phyloP scores from a whole-genome alignment of 2,888 invertebrate species.

The Hydriomena furcata region DNA sequence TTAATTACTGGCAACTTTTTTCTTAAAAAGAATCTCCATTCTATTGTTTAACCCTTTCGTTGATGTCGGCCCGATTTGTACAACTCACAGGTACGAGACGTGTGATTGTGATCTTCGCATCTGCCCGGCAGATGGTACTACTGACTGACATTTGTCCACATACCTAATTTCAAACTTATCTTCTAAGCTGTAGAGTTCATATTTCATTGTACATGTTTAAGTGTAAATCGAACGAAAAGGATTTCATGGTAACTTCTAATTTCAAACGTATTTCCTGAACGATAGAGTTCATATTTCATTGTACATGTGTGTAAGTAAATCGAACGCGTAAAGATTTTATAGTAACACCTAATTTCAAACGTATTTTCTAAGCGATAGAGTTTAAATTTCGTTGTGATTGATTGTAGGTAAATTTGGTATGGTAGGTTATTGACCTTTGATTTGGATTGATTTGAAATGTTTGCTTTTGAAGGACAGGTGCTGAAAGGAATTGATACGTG shows the following conservation, averaged over 20 bases:
- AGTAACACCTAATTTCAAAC: slow-evolving; percentile 1
- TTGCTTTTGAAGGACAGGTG: slow-evolving; percentile 51
- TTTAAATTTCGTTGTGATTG: not conserved
- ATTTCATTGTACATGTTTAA: not conserved
- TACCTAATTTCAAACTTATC: not conserved
- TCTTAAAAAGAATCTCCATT: slow-evolving; percentile 24
- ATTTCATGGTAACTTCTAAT: too few relatives aligned
- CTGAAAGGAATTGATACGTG: slow-evolving; percentile 29
- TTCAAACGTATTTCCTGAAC: too few relatives aligned
- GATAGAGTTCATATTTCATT: too few relatives aligned
- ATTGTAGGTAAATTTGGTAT: slow-evolving; percentile 22
- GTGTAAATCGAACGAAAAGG: too few relatives aligned
- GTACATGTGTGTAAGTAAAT: too few relatives aligned
- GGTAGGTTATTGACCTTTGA: slow-evolving; percentile 40
- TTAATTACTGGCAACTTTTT: slow-evolving; percentile 23
- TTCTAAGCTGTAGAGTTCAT: slow-evolving; percentile 1
- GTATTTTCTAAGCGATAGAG: slow-evolving; percentile 3
- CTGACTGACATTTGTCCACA: slow-evolving; percentile 9
- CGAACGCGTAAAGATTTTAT: too few relatives aligned
- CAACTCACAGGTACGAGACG: slow-evolving; percentile 62
- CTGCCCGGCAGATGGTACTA: slow-evolving; percentile 74
- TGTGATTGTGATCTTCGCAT: slow-evolving; percentile 66
- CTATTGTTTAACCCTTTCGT: slow-evolving; percentile 55
- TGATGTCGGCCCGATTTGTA: slow-evolving; percentile 53
- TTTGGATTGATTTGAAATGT: slow-evolving; percentile 36